Evolutionary conservation across 2,888 invertebrate species (phyloP).

Genomic region (Chesias legatella): DNA sequence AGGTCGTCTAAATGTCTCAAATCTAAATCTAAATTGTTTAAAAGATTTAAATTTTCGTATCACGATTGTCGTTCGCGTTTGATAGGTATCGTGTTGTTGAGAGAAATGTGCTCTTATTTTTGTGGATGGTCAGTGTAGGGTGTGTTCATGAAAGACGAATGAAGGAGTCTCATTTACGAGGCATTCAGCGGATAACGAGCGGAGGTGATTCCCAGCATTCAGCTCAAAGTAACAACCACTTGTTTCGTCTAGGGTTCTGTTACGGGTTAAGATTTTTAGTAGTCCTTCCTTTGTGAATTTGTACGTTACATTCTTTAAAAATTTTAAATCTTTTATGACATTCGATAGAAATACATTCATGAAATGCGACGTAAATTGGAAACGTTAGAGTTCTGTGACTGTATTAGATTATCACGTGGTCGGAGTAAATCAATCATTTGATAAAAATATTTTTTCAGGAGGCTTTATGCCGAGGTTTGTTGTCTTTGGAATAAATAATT

Average conservation of each 20-base stretch:
- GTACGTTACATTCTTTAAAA: constrained; percentile 13
- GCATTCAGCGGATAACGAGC: constrained; percentile 59
- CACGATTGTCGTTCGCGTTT: no score
- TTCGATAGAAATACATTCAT: constrained; percentile 9
- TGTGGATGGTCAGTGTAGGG: constrained; percentile 40
- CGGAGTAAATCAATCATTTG: no score
- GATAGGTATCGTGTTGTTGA: constrained; percentile 16
- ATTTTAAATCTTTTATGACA: constrained; percentile 10
- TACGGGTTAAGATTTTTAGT: constrained; percentile 15
- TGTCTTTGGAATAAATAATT: no score
- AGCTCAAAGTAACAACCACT: constrained; percentile 37
- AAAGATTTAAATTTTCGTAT: no score
- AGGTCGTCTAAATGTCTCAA: no score
- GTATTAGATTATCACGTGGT: no score
- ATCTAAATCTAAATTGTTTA: no score
- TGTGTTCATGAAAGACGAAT: constrained; percentile 44
- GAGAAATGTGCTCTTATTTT: constrained; percentile 29
- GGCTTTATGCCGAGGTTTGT: no score
- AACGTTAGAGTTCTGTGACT: no score
- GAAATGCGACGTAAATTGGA: background rate
- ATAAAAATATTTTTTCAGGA: no score
- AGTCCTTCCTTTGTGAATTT: constrained; percentile 20
- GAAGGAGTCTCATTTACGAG: constrained; percentile 56
- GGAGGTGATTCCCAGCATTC: constrained; percentile 36
- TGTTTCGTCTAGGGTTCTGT: constrained; percentile 11